Conservation (phyloP, 2,888 invertebrate genomes). For the Antitype chi region DNA sequence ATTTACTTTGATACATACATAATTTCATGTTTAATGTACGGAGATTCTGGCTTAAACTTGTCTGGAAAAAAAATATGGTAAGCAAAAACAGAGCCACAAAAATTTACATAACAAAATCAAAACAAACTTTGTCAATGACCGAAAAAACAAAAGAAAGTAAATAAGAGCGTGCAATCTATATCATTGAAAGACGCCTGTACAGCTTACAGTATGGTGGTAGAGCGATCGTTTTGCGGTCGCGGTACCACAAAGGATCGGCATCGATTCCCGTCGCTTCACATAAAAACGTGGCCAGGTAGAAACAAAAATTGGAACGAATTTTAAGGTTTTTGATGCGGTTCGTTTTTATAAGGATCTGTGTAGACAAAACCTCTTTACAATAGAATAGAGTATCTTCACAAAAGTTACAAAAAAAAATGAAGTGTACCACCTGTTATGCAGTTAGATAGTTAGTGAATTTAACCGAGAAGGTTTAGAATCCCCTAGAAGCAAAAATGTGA, state of each 20-base stretch:
- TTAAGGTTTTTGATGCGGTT: slow-evolving; percentile 39
- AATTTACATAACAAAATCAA: slow-evolving; percentile 27
- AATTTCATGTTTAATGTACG: too few relatives aligned
- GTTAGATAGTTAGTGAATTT: not conserved
- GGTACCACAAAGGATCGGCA: slow-evolving; percentile 63
- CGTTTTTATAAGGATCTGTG: slow-evolving; percentile 31
- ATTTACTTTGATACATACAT: too few relatives aligned
- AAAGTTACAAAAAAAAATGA: slow-evolving; percentile 1
- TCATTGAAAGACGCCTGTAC: slow-evolving; percentile 36
- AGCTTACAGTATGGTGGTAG: slow-evolving; percentile 24
- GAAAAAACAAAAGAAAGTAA: slow-evolving; percentile 21
- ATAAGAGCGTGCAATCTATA: slow-evolving; percentile 45
- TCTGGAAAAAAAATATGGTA: not conserved
- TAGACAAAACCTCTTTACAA: slow-evolving; percentile 36
- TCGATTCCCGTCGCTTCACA: slow-evolving; percentile 58
- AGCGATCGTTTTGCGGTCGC: slow-evolving; percentile 58
- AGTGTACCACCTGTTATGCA: not conserved
- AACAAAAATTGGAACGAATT: slow-evolving; percentile 62
- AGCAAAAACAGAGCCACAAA: not conserved
- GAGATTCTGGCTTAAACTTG: too few relatives aligned
- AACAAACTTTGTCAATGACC: slow-evolving; percentile 42
- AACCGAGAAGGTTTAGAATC: not conserved
- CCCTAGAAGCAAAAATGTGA: not conserved
- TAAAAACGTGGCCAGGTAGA: slow-evolving; percentile 54
- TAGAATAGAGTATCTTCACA: slow-evolving; percentile 4